Base-by-base conservation (phyloP, 2,888 invertebrate species). In the Zootermopsis nevadensis region DNA sequence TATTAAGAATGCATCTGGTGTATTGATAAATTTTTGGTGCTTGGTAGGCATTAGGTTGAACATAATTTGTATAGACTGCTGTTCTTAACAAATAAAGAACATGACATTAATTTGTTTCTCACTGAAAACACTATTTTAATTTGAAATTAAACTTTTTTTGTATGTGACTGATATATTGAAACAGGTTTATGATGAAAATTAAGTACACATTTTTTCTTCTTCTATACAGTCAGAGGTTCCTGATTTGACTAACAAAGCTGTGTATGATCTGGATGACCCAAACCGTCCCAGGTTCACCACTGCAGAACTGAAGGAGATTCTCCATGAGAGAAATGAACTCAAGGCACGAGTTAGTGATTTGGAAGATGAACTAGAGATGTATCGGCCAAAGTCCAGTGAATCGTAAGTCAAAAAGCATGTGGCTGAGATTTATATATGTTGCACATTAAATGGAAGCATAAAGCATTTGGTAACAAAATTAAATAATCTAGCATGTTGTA, bases 281-380 rank as follows among this genome's bases (percentile, higher is more conserved):
- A 93, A 95, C 88, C 91, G 95, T 86, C 96, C 97, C 27, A 91
- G 96, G 83, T 97, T 97, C 88, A 96, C 97, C 0, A 93, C 96
- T 83, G 92, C 94, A 80, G 97, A 98, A 88, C 91, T 98, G 33
- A 94, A 96, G 86, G 96, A 96, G 87, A 96, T 98, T 86, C 90
- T 98, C 38, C 94, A 95, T 89, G 98, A 99, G 90, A 93, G 98
- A 84, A 99, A 99, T 90, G 97, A 97, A 88, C 92, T 99, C 82
- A 97, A 98, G 88, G 94, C 96, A n/a, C 94, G 95, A 88, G 94
- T 99, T 81, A 95, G 95, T 88, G 96, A 97, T 88, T 93, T 98
- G n/a, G 97, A 98, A 89, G 98, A 98, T 87, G 98, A 98, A 90
- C 90, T 99, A 86, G 94, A 94, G 86, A 92, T 94, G 82, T 93